These are phyloP conservation scores for Pyrgilauda ruficollis DNA, from an alignment of 2,113 vertebrate species.

Conservation along the genomic window DNA sequence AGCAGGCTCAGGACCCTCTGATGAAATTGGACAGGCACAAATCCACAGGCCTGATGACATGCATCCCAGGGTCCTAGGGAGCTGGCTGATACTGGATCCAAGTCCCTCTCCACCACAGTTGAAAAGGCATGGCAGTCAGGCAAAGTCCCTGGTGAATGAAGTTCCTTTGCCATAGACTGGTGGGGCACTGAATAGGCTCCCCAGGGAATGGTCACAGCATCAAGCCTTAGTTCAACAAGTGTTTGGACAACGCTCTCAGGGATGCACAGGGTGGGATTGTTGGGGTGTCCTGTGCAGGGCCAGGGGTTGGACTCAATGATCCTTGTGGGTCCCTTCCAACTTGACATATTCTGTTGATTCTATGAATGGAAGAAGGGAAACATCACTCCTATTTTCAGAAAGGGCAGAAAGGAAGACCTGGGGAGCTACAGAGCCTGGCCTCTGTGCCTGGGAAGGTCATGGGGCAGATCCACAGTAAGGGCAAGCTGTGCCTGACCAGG, in stretches of 20 bases:
- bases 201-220: not conserved
- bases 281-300: not conserved
- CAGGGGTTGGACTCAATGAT: not conserved
- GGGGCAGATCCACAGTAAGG: not conserved
- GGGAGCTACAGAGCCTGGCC: not conserved
- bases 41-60: not conserved
- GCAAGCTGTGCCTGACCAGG: not conserved
- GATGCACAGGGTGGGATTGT: not conserved
- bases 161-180: not conserved
- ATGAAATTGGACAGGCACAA: not conserved
- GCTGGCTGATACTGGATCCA: not conserved
- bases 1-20: not conserved
- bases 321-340: not conserved
- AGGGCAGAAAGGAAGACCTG: not conserved
- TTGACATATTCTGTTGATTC: not conserved
- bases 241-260: accelerated
- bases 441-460: not conserved
- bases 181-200: not conserved
- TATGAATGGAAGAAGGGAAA: not conserved
- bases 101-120: not conserved
- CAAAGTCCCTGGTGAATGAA: not conserved
- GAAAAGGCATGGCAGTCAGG: not conserved
- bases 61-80: not conserved
- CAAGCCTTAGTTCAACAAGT: not conserved
- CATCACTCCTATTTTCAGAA: not conserved